Conservation (phyloP, 2,113 vertebrate species). For the Chitala chitala region DNA sequence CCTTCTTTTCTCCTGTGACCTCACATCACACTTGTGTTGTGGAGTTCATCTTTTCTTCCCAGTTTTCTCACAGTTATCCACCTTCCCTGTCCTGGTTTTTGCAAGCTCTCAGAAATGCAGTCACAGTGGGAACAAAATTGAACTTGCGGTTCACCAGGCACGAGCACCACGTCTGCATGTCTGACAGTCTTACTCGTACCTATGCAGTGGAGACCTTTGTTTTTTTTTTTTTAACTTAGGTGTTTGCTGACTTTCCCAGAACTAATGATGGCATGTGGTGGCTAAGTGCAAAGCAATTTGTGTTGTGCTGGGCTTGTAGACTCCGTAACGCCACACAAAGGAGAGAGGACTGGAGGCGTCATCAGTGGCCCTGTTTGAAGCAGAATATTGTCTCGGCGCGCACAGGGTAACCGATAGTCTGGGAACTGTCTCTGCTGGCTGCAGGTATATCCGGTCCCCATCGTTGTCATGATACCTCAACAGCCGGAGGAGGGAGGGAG, state of each 20-base stretch:
- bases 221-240: too few species aligned
- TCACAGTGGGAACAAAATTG: too few species aligned
- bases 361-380: conserved; percentile 17
- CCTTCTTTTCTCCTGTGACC: not conserved
- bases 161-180: not conserved
- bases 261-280: not conserved
- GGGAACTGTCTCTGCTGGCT: conserved; percentile 54
- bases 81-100: not conserved
- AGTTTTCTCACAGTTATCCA: not conserved
- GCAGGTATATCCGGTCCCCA: conserved; percentile 62
- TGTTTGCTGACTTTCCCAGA: not conserved
- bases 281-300: not conserved
- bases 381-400: conserved; percentile 48
- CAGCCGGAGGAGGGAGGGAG: not conserved
- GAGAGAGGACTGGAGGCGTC: not conserved
- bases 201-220: not conserved
- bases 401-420: conserved; percentile 66
- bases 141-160: too few species aligned
- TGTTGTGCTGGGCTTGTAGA: not conserved
- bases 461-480: not conserved
- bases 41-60: not conserved
- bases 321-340: not conserved
- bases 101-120: too few species aligned
- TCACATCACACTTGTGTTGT: not conserved
- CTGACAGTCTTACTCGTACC: not conserved